Evolutionary conservation across 2,888 invertebrate genomes (phyloP).

Genomic region (Chloroclystis v-ata): DNA sequence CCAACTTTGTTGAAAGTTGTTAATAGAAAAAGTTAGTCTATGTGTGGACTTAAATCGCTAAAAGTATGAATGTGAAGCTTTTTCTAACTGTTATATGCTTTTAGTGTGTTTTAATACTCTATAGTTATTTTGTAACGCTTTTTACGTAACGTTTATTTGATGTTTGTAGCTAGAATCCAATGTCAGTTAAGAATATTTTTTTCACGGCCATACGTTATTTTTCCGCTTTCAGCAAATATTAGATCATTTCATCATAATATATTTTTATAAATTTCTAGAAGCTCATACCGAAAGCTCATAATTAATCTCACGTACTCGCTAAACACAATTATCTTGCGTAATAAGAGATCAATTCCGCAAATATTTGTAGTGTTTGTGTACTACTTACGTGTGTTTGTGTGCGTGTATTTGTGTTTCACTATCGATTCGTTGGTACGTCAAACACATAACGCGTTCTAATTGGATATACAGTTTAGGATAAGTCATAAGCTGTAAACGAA

Average conservation of each 20-base stretch:
- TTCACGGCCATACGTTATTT: too few species aligned
- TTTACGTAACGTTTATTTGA: too few species aligned
- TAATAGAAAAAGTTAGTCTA: slow-evolving; percentile 30
- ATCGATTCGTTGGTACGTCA: slow-evolving; percentile 25
- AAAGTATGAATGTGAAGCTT: slow-evolving; percentile 17
- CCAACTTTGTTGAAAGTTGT: slow-evolving; percentile 22
- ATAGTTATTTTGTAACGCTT: too few species aligned
- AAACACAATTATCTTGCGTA: too few species aligned
- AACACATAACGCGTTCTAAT: slow-evolving; percentile 25
- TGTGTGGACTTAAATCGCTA: slow-evolving; percentile 26
- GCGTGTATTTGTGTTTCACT: slow-evolving; percentile 1
- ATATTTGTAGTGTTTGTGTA: background rate
- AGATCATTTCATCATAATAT: too few species aligned
- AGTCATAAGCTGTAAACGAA: background rate
- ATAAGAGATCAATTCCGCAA: too few species aligned
- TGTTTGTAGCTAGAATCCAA: too few species aligned
- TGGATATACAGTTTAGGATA: slow-evolving; percentile 16
- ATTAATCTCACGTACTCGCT: too few species aligned
- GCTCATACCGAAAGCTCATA: too few species aligned
- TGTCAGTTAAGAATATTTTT: too few species aligned
- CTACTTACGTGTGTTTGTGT: background rate
- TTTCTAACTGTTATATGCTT: slow-evolving; percentile 3
- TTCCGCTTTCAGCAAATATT: too few species aligned
- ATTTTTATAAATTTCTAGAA: too few species aligned
- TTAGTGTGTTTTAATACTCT: background rate